These are phyloP conservation scores for Heliconius hortense DNA, from an alignment of 2,888 invertebrate genomes.

Conservation along the genomic window DNA sequence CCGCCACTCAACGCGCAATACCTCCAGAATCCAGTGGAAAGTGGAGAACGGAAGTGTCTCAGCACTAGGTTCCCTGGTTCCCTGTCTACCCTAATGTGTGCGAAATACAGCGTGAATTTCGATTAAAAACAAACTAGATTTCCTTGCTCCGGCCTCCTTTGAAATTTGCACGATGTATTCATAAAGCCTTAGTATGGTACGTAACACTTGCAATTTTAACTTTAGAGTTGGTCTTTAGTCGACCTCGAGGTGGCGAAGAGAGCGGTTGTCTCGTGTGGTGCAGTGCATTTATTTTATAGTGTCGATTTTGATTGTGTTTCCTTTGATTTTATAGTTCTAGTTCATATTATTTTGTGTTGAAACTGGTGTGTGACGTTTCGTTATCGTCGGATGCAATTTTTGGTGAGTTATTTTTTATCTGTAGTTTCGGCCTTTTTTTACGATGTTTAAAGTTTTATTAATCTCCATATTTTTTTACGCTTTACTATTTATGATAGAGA, in stretches of 20 bases:
- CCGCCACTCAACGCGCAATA: background rate
- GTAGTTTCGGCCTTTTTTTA: background rate
- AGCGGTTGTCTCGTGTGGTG: conserved; percentile 49
- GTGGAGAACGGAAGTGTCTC: background rate
- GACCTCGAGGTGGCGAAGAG: conserved; percentile 71
- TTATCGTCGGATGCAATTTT: conserved; percentile 44
- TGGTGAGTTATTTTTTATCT: conserved; percentile 41
- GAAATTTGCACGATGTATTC: conserved; percentile 50
- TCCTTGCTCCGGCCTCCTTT: conserved; percentile 74
- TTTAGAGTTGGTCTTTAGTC: conserved; percentile 57
- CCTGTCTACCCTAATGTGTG: background rate
- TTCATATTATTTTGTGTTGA: conserved; percentile 39
- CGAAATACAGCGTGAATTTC: background rate
- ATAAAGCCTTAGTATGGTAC: conserved; percentile 58
- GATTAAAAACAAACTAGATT: conserved; percentile 57
- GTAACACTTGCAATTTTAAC: conserved; percentile 62
- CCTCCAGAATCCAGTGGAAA: background rate
- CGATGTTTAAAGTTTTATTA: background rate
- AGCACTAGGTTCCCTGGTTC: background rate
- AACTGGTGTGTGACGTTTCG: conserved; percentile 40
- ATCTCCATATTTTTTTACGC: background rate
- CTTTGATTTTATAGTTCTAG: conserved; percentile 19
- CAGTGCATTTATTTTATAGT: conserved; percentile 6
- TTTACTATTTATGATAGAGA: background rate
- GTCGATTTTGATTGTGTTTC: conserved; percentile 22